Conservation (phyloP, 2,888 invertebrate species). For the Hirtodrosophila confusa region DNA sequence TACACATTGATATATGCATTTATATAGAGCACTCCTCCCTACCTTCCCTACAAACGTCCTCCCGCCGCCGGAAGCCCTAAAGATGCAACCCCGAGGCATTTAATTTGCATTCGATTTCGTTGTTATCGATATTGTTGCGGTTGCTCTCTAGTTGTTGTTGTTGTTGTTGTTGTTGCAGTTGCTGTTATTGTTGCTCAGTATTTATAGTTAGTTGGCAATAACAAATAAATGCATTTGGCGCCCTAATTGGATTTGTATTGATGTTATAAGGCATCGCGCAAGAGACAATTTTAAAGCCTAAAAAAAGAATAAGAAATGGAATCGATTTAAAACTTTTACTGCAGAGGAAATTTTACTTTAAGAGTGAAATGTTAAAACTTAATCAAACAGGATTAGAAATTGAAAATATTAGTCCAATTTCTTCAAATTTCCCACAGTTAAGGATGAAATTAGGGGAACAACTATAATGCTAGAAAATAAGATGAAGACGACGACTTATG, state of each 20-base stretch:
- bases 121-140: slow-evolving; percentile 57
- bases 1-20: slow-evolving; percentile 33
- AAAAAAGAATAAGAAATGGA: neutral
- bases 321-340: neutral
- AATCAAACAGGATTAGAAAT: too few relatives aligned
- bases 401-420: too few relatives aligned
- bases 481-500: too few relatives aligned
- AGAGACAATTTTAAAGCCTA: neutral
- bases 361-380: too few relatives aligned
- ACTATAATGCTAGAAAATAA: too few relatives aligned
- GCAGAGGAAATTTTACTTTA: too few relatives aligned
- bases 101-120: slow-evolving; percentile 58
- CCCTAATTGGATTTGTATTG: slow-evolving; percentile 62
- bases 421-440: too few relatives aligned
- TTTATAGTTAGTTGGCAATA: slow-evolving; percentile 45
- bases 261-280: neutral
- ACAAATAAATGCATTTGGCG: slow-evolving; percentile 51
- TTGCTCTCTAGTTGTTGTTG: slow-evolving; percentile 47
- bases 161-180: slow-evolving; percentile 38
- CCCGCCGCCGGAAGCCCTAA: slow-evolving; percentile 52
- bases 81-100: slow-evolving; percentile 54
- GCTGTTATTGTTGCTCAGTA: slow-evolving; percentile 36
- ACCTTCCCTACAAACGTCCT: neutral
- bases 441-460: too few relatives aligned
- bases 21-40: slow-evolving; percentile 45